Evolutionary conservation across 2,797 vertebrate genomes (phyloP).

Genomic region (Sciaenops ocellatus): DNA sequence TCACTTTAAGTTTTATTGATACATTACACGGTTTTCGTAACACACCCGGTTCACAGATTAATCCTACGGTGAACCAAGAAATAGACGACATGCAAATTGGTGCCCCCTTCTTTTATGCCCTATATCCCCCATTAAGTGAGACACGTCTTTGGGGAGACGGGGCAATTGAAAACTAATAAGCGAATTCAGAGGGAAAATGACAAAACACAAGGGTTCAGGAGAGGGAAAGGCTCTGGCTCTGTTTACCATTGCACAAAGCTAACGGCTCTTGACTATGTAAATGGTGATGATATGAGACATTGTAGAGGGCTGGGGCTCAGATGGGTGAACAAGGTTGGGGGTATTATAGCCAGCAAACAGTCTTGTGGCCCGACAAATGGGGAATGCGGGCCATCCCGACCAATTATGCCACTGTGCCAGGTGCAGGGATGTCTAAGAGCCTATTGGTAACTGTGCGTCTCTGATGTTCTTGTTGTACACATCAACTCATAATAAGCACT

Average conservation of each 20-base stretch:
- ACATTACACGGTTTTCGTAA: slow-evolving; percentile 16
- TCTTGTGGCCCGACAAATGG: slow-evolving; percentile 81
- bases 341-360: slow-evolving; percentile 84
- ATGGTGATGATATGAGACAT: slow-evolving; percentile 87
- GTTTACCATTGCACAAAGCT: slow-evolving; percentile 86
- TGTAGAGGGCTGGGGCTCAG: slow-evolving; percentile 86
- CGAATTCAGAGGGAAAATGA: slow-evolving; percentile 78
- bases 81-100: slow-evolving; percentile 65
- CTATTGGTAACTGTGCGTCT: slow-evolving; percentile 86
- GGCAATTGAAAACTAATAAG: slow-evolving; percentile 79
- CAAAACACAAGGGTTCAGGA: slow-evolving; percentile 76
- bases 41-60: slow-evolving; percentile 42
- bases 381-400: slow-evolving; percentile 80
- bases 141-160: slow-evolving; percentile 65
- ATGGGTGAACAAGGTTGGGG: slow-evolving; percentile 84
- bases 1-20: slow-evolving; percentile 15
- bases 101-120: slow-evolving; percentile 68
- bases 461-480: slow-evolving; percentile 87
- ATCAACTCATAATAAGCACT: slow-evolving; percentile 88
- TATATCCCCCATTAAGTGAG: slow-evolving; percentile 67
- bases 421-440: slow-evolving; percentile 87
- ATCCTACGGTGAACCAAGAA: slow-evolving; percentile 54
- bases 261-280: slow-evolving; percentile 91
- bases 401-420: slow-evolving; percentile 90
- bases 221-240: slow-evolving; percentile 81